These are phyloP conservation scores for Phorcus lineatus DNA, from an alignment of 2,888 invertebrate genomes.

Conservation along the genomic window DNA sequence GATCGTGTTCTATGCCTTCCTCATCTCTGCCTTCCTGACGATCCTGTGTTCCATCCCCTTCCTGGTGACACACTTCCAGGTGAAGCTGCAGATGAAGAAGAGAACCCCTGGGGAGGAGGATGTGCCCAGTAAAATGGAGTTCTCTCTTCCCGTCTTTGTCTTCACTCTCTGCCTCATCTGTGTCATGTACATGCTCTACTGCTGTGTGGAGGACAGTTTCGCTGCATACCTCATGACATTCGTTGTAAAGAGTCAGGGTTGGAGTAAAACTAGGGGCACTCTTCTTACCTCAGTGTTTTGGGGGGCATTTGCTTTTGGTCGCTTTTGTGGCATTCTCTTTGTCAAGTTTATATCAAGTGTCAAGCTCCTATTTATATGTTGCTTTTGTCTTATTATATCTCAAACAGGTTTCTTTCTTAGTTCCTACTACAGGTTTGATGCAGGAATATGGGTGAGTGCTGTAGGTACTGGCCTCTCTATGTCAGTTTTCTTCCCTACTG, in stretches of 20 bases:
- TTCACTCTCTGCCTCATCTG: conserved; percentile 66
- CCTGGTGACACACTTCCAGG: conserved; percentile 36
- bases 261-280: conserved; percentile 65
- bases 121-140: conserved; percentile 20
- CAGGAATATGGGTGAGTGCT: conserved; percentile 63
- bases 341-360: conserved; percentile 68
- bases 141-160: conserved; percentile 42
- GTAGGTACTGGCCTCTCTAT: conserved; percentile 71
- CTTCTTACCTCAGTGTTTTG: conserved; percentile 74
- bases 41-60: conserved; percentile 35
- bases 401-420: conserved; percentile 42
- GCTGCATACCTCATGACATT: conserved; percentile 72
- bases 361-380: conserved; percentile 52
- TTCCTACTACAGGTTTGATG: conserved; percentile 44
- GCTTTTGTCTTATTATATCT: conserved; percentile 33
- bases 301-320: conserved; percentile 73
- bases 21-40: conserved; percentile 46
- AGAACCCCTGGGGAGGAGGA: conserved; percentile 22
- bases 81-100: conserved; percentile 29
- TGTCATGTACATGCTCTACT: conserved; percentile 71
- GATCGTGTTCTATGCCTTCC: conserved; percentile 42
- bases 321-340: conserved; percentile 72
- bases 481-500: conserved; percentile 74
- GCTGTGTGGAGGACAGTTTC: conserved; percentile 73
- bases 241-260: conserved; percentile 63